Conservation (phyloP, 1,140 invertebrate species). For the Ridgeia piscesae region DNA sequence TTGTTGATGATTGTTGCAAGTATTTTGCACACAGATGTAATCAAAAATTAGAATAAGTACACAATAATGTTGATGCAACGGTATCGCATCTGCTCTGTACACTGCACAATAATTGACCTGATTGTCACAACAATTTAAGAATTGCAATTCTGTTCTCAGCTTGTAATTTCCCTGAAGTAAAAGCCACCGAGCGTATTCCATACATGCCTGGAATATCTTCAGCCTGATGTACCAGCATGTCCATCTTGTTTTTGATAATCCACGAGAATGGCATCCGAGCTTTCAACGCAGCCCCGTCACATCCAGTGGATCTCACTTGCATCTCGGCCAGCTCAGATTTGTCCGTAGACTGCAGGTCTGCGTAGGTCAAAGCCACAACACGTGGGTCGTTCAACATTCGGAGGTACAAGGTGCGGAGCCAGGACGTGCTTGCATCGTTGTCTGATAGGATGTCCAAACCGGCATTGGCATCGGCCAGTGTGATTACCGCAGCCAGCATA, state of each 20-base stretch:
- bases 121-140: too few species aligned
- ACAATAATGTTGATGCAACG: too few species aligned
- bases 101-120: too few species aligned
- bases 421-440: not conserved
- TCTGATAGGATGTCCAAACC: conserved; percentile 40
- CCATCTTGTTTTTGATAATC: conserved; percentile 38
- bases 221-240: conserved; percentile 26
- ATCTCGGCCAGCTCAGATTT: conserved; percentile 31
- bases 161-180: not conserved
- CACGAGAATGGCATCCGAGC: conserved; percentile 42
- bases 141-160: too few species aligned
- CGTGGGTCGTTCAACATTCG: not conserved
- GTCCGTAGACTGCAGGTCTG: conserved; percentile 19
- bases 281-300: conserved; percentile 27
- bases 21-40: too few species aligned
- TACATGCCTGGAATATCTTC: not conserved
- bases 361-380: not conserved
- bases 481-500: conserved; percentile 40
- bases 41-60: too few species aligned
- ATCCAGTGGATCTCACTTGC: conserved; percentile 29
- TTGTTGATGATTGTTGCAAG: too few species aligned
- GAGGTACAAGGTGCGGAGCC: not conserved
- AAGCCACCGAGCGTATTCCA: too few species aligned
- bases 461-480: conserved; percentile 41
- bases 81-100: too few species aligned